Conservation (phyloP, 2,797 vertebrate genomes). For the Alauda arvensis region DNA sequence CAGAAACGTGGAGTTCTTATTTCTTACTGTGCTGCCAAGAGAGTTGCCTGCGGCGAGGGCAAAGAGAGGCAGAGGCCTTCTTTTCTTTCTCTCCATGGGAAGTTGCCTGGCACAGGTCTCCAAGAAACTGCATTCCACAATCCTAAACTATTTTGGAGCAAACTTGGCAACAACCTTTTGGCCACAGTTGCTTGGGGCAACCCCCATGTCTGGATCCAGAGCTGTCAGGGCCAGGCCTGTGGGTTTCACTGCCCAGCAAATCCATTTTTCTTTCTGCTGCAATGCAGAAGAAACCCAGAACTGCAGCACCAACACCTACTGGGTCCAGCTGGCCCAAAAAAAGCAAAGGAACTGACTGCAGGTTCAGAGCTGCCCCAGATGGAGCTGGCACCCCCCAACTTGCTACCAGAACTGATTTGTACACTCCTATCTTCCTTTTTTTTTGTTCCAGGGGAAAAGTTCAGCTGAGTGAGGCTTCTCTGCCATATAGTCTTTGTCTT, state of each 20-base stretch:
- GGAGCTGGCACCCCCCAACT: not conserved
- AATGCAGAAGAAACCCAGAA: not conserved
- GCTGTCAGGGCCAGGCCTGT: not conserved
- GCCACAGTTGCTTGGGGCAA: rapidly evolving
- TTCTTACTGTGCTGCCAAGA: not conserved
- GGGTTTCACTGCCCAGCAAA: not conserved
- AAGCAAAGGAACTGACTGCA: not conserved
- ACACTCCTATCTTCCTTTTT: rapidly evolving
- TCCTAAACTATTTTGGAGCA: not conserved
- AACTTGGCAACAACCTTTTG: not conserved
- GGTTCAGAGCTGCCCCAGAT: not conserved
- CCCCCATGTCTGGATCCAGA: not conserved
- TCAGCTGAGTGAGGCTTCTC: rapidly evolving
- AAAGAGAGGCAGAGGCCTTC: not conserved
- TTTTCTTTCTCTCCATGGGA: not conserved
- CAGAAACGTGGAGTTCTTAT: not conserved
- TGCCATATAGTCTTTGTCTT: not conserved
- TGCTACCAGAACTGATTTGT: not conserved
- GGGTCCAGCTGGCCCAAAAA: not conserved
- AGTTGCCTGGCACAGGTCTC: not conserved
- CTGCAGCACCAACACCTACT: not conserved
- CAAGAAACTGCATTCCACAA: not conserved
- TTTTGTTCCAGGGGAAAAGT: not conserved
- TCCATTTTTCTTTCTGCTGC: not conserved
- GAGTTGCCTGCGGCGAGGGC: rapidly evolving